Evolutionary conservation across 2,113 vertebrate genomes (phyloP).

Genomic region (Phasianus colchicus): DNA sequence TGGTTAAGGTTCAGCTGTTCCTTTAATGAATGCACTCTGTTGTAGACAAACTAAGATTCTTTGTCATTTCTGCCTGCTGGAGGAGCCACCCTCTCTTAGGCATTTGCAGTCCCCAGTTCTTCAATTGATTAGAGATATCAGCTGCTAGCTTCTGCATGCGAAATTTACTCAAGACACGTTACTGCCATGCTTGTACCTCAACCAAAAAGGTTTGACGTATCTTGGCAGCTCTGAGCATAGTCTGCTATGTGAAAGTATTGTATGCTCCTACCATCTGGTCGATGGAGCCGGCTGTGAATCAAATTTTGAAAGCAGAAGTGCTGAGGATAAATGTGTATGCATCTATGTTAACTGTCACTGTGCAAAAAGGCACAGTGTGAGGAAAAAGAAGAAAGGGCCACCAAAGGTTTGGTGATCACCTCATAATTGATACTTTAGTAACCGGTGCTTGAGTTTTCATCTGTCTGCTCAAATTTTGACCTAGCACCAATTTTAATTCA

Average conservation of each 20-base stretch:
- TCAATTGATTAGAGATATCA: background rate
- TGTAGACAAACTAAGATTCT: background rate
- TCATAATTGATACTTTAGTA: background rate
- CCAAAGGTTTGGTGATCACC: background rate
- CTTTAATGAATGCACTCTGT: background rate
- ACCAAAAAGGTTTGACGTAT: background rate
- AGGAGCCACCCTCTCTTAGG: background rate
- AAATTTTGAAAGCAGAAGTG: constrained; percentile 27
- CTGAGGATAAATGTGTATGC: constrained; percentile 12
- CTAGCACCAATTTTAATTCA: background rate
- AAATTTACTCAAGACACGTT: background rate
- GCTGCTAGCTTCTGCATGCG: background rate
- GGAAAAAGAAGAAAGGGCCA: background rate
- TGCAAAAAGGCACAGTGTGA: background rate
- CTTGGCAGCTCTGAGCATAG: background rate
- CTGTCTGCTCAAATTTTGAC: background rate
- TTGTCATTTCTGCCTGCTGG: background rate
- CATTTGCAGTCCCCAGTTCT: background rate
- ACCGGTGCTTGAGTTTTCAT: background rate
- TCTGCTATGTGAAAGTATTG: background rate
- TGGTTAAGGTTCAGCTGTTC: background rate
- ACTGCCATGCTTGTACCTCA: constrained; percentile 10
- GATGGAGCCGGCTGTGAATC: constrained; percentile 23
- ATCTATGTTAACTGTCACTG: background rate
- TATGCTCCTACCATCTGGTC: constrained; percentile 11